Evolutionary conservation across 1,140 invertebrate species (phyloP).

Genomic region (Watersipora subatra): DNA sequence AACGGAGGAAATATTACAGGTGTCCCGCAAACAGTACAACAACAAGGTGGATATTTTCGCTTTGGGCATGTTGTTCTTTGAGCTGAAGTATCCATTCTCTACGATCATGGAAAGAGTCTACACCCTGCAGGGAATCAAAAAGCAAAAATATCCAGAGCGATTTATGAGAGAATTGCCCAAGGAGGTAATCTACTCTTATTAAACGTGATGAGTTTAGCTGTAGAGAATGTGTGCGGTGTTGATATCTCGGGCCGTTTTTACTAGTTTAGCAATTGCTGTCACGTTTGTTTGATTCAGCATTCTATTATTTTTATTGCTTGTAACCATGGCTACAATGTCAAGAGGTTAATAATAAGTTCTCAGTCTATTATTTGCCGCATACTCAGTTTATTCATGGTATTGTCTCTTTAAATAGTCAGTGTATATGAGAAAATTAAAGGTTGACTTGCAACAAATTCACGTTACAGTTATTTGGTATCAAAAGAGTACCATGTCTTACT

Average conservation of each 20-base stretch:
- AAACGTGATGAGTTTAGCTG: slow-evolving; percentile 10
- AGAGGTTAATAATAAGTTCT: slow-evolving; percentile 7
- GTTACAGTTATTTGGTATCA: no score
- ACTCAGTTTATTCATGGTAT: not conserved
- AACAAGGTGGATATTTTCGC: slow-evolving; percentile 96
- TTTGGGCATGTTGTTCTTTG: slow-evolving; percentile 82
- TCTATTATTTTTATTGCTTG: not conserved
- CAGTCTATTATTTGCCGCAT: not conserved
- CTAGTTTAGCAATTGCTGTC: not conserved
- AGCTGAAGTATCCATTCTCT: slow-evolving; percentile 70
- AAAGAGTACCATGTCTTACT: no score
- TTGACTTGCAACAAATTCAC: no score
- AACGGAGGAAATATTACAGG: slow-evolving; percentile 24
- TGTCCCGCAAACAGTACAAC: slow-evolving; percentile 60
- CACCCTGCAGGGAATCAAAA: slow-evolving; percentile 46
- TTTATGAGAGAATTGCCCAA: slow-evolving; percentile 52
- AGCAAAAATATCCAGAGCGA: slow-evolving; percentile 53
- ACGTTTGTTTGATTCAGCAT: not conserved
- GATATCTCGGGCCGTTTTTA: slow-evolving; percentile 2
- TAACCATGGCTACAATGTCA: slow-evolving; percentile 6
- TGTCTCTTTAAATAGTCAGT: not conserved
- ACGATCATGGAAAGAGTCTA: slow-evolving; percentile 75
- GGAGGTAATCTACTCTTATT: no score
- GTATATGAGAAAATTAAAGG: no score
- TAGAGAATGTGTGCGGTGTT: not conserved